Base-by-base conservation (phyloP, 2,113 vertebrate genomes). In the Danionella cerebrum region DNA sequence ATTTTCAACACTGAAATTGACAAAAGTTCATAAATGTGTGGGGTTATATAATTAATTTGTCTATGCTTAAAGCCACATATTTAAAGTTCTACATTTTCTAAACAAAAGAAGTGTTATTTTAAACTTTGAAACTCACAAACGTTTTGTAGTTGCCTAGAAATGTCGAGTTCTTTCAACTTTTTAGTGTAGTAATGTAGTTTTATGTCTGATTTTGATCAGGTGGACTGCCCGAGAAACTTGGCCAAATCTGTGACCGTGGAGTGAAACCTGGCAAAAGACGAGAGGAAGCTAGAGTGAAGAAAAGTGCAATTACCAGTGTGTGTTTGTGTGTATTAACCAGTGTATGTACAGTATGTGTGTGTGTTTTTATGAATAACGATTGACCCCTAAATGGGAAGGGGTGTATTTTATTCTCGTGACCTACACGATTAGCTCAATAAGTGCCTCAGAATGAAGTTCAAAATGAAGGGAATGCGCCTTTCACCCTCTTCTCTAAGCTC, bases 241-340 rank as follows among this genome's bases (percentile, higher is more conserved):
- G 94, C 95, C 83, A 98, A 98, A 80, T 98, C 95, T 78, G 95
- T 98, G 67, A 98, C 95, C 0, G 94, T 97, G 80, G 94, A 98
- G 77, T 98, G 87, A 87, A 62, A 35, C 9, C 16, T 51, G 9
- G 12, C 35, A 18, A 12, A 70, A 13, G 25, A 33, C 21, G 54
- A 62, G 14, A 64, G 72, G 52, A 29, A 35, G 72, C 70, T 70
- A 57, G 19, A 57, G 50, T 50, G 75, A 72, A 76, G 76, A 76
- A 69, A 58, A 81, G 83, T 87, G 78, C 82, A 86, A 86, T 83
- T 79, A 65, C 74, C 42, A 59, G 71, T 69, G 71, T 74, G 45
- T 71, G 71, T 77, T 67, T 71, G 54, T 52, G 45, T 70, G 52
- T 55, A 59, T 54, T 21, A 48, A 38, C 45, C 6, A 55, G 7